These are phyloP conservation scores for Spisula solida DNA, from an alignment of 2,888 invertebrate species.

Conservation along the genomic window DNA sequence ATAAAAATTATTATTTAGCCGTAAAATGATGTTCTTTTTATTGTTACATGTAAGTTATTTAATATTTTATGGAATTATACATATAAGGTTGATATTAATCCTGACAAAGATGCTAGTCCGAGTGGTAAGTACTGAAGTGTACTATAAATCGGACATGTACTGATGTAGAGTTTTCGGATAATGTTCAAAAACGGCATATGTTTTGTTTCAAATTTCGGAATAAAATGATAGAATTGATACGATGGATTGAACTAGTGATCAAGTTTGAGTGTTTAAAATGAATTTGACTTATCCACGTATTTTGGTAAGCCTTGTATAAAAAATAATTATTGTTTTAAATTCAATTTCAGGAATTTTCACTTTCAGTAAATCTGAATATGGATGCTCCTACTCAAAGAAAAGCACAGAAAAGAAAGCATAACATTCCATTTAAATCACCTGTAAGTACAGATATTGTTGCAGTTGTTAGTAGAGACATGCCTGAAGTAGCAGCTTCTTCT, in stretches of 20 bases:
- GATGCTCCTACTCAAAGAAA: slow-evolving; percentile 10
- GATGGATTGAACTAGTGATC: not conserved
- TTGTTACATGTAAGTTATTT: not conserved
- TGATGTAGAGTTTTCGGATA: not conserved
- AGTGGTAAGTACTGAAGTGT: not conserved
- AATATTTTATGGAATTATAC: too few species aligned
- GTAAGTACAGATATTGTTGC: slow-evolving; percentile 21
- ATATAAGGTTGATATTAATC: not conserved
- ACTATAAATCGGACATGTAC: not conserved
- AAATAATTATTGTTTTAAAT: not conserved
- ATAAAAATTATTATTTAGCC: not conserved
- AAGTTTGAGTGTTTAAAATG: too few species aligned
- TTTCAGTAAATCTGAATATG: not conserved
- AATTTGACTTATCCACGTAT: not conserved
- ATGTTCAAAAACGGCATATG: not conserved
- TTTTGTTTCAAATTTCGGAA: not conserved
- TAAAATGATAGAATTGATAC: too few species aligned
- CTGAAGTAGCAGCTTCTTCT: too few species aligned
- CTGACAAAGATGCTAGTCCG: not conserved
- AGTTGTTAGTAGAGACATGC: too few species aligned
- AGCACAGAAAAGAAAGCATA: slow-evolving; percentile 31
- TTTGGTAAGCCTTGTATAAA: not conserved
- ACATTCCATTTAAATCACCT: slow-evolving; percentile 51
- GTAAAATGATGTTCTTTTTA: not conserved
- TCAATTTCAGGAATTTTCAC: not conserved